Percentiles rank a stretch among this genome's conserved stretches.
Evolutionary conservation across 2,113 vertebrate species (phyloP).

Genomic region (Syngnathoides biaculeatus): DNA sequence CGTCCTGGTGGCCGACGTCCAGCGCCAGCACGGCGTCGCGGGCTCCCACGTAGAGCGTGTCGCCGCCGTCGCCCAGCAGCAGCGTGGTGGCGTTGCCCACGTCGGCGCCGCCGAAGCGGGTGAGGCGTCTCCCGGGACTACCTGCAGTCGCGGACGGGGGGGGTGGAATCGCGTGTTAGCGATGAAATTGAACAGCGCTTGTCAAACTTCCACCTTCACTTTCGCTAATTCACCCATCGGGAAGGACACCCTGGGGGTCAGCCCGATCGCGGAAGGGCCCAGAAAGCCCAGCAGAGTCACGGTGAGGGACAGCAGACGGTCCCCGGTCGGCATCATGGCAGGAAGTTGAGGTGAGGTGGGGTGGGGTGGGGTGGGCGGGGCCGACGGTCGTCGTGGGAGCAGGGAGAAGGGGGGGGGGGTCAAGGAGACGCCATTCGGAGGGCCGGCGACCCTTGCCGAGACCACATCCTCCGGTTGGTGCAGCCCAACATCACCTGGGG

Average conservation of each 20-base stretch:
- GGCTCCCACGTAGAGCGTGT: conserved; percentile 70
- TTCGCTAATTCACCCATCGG: conserved; percentile 40
- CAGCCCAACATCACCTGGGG: conserved; percentile 24
- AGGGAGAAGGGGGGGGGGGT: not conserved
- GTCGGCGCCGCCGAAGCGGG: conserved; percentile 44
- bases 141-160: conserved; percentile 44
- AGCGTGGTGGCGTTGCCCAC: conserved; percentile 71
- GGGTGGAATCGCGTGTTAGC: not conserved
- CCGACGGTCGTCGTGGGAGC: not conserved
- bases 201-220: too few species aligned
- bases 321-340: conserved; percentile 41
- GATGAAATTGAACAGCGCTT: not conserved
- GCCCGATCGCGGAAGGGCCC: conserved; percentile 7
- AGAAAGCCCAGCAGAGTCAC: conserved; percentile 41
- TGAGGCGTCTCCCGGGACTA: conserved; percentile 57
- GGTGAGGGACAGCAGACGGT: conserved; percentile 17
- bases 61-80: conserved; percentile 63
- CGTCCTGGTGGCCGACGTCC: conserved; percentile 52
- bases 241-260: conserved; percentile 66
- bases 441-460: conserved; percentile 1
- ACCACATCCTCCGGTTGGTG: conserved; percentile 37
- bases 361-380: not conserved
- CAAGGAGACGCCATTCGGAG: conserved; percentile 6
- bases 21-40: conserved; percentile 66
- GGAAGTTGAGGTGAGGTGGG: not conserved